Evolutionary conservation across 2,888 invertebrate species (phyloP).

Genomic region (Chelonus formosanus): DNA sequence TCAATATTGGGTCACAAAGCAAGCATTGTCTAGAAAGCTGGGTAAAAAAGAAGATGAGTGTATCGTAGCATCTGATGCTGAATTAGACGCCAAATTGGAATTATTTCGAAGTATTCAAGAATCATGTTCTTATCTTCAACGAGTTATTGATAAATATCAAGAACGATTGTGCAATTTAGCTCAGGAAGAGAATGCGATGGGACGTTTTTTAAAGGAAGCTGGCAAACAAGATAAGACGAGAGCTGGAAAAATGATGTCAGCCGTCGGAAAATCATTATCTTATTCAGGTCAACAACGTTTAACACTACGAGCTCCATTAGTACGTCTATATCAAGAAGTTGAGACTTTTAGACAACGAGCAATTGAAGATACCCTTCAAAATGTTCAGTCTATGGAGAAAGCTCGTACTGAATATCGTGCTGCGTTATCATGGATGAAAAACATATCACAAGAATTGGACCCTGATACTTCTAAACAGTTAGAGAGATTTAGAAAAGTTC

Average conservation of each 20-base stretch:
- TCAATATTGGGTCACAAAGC: conserved; percentile 98
- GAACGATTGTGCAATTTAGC: conserved; percentile 91
- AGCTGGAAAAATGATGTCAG: conserved; percentile 84
- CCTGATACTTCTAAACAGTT: conserved; percentile 96
- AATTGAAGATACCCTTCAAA: conserved; percentile 89
- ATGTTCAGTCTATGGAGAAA: conserved; percentile 94
- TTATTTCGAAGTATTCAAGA: conserved; percentile 91
- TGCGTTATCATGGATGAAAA: conserved; percentile 98
- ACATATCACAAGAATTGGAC: conserved; percentile 92
- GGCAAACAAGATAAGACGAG: conserved; percentile 87
- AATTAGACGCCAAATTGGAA: conserved; percentile 95
- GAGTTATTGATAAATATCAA: conserved; percentile 92
- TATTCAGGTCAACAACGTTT: conserved; percentile 93
- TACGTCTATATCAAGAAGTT: conserved; percentile 93
- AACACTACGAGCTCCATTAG: conserved; percentile 83
- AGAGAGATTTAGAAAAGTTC: conserved; percentile 94
- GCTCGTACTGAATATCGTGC: conserved; percentile 95
- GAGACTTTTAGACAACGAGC: conserved; percentile 96
- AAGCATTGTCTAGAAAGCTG: conserved; percentile 89
- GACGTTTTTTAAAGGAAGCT: conserved; percentile 92
- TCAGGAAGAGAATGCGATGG: conserved; percentile 94
- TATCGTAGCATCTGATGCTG: conserved; percentile 94
- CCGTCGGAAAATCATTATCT: conserved; percentile 86
- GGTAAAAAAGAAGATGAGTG: conserved; percentile 98
- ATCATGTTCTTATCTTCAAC: conserved; percentile 85